A percentile compares a stretch with the other conserved stretches of the same genome.
phyloP scores from a whole-genome alignment of 2,888 invertebrate species.

The Eurytoma californica region DNA sequence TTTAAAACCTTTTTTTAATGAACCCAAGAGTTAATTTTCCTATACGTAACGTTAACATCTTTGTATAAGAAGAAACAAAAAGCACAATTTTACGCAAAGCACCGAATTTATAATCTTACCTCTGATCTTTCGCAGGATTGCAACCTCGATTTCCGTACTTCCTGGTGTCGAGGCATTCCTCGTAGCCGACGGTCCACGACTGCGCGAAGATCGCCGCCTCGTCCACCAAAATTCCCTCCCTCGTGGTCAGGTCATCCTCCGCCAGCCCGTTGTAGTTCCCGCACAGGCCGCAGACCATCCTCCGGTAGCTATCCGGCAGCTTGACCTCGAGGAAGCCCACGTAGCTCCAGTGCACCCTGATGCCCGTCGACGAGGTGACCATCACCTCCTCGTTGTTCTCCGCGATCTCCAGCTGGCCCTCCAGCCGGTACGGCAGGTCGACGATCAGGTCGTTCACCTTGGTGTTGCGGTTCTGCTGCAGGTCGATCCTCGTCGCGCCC shows the following conservation, averaged over 20 bases:
- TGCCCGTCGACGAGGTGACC: slow-evolving; percentile 83
- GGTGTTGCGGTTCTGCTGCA: slow-evolving; percentile 89
- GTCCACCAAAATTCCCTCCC: slow-evolving; percentile 81
- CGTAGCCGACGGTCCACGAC: slow-evolving; percentile 85
- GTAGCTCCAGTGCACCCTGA: slow-evolving; percentile 94
- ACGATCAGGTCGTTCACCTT: slow-evolving; percentile 90
- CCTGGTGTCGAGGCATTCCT: slow-evolving; percentile 34
- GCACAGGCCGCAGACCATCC: slow-evolving; percentile 92
- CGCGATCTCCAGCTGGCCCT: slow-evolving; percentile 77
- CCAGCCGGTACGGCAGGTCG: slow-evolving; percentile 81
- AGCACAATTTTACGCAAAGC: background rate
- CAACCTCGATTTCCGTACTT: slow-evolving; percentile 33
- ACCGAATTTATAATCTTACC: slow-evolving; percentile 60
- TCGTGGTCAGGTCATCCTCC: slow-evolving; percentile 88
- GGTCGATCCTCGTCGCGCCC: slow-evolving; percentile 84
- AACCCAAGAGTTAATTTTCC: too few species aligned
- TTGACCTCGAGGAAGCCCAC: slow-evolving; percentile 90
- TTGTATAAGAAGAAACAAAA: background rate
- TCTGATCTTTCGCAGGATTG: slow-evolving; percentile 67
- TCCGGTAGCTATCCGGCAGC: slow-evolving; percentile 85
- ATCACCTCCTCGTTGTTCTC: slow-evolving; percentile 82
- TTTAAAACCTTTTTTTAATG: too few species aligned
- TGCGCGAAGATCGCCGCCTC: slow-evolving; percentile 85
- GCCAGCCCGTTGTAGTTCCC: slow-evolving; percentile 94
- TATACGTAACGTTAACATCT: too few species aligned